phyloP scores from a whole-genome alignment of 2,888 invertebrate species.

The Troides aeacus region DNA sequence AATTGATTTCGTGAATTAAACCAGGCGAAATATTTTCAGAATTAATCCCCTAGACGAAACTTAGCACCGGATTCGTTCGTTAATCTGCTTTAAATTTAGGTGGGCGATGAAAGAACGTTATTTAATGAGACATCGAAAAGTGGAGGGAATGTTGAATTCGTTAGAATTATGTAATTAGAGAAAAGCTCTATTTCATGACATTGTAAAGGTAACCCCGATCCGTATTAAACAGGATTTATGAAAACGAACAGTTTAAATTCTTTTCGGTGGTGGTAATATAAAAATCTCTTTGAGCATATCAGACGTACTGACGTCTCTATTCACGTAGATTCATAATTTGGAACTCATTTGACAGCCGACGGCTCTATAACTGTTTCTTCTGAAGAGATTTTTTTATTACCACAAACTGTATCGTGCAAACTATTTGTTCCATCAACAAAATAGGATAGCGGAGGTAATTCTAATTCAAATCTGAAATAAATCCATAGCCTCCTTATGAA shows the following conservation, averaged over 20 bases:
- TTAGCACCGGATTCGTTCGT: constrained; percentile 23
- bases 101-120: constrained; percentile 15
- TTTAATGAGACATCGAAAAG: constrained; percentile 24
- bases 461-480: no score
- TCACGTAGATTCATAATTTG: constrained; percentile 1
- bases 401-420: background rate
- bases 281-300: constrained; percentile 14
- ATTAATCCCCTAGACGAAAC: constrained; percentile 25
- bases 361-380: background rate
- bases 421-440: background rate
- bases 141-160: constrained; percentile 17
- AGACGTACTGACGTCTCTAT: background rate
- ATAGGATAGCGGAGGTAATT: no score
- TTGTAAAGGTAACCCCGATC: constrained; percentile 24
- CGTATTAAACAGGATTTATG: constrained; percentile 17
- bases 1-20: constrained; percentile 25
- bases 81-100: constrained; percentile 27
- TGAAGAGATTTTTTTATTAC: background rate
- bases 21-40: constrained; percentile 22
- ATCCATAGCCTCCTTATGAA: no score
- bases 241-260: constrained; percentile 21
- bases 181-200: constrained; percentile 13
- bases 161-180: constrained; percentile 22
- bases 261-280: constrained; percentile 16
- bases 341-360: background rate